Evolutionary conservation across 2,888 invertebrate genomes (phyloP).

Genomic region (Podabrus alpinus): DNA sequence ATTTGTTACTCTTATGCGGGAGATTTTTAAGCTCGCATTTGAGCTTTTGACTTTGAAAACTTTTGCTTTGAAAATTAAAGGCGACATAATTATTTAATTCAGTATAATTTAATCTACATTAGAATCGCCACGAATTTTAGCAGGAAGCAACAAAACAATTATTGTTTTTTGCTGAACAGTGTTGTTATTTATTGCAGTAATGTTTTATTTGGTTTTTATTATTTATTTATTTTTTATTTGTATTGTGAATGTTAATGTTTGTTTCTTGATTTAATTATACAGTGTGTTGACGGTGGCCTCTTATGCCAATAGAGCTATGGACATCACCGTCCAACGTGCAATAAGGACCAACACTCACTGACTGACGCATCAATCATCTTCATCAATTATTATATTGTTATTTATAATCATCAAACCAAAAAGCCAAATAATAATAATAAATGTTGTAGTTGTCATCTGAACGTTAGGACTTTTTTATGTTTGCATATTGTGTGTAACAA

Average conservation of each 20-base stretch:
- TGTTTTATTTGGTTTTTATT: background rate
- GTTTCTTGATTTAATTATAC: constrained; percentile 39
- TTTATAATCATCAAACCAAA: constrained; percentile 47
- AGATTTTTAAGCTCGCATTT: too few species aligned
- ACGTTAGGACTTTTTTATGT: constrained; percentile 50
- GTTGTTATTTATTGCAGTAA: background rate
- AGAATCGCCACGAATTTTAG: background rate
- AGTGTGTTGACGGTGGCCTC: constrained; percentile 58
- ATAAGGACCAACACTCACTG: constrained; percentile 57
- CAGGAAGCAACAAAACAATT: background rate
- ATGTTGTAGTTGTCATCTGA: constrained; percentile 53
- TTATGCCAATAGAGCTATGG: constrained; percentile 54
- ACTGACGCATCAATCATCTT: constrained; percentile 54
- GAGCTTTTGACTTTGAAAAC: too few species aligned
- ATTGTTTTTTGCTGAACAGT: background rate
- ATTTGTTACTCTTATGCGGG: too few species aligned
- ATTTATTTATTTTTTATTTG: constrained; percentile 1
- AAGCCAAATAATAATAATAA: constrained; percentile 55
- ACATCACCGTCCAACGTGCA: constrained; percentile 56
- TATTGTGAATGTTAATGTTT: constrained; percentile 5
- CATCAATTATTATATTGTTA: constrained; percentile 53
- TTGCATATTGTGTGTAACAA: constrained; percentile 45
- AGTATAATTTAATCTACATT: background rate
- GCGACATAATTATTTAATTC: too few species aligned
- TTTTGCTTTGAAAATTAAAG: too few species aligned